Evolutionary conservation across 2,113 vertebrate species (phyloP).

Genomic region (Sporophila hypoxantha): DNA sequence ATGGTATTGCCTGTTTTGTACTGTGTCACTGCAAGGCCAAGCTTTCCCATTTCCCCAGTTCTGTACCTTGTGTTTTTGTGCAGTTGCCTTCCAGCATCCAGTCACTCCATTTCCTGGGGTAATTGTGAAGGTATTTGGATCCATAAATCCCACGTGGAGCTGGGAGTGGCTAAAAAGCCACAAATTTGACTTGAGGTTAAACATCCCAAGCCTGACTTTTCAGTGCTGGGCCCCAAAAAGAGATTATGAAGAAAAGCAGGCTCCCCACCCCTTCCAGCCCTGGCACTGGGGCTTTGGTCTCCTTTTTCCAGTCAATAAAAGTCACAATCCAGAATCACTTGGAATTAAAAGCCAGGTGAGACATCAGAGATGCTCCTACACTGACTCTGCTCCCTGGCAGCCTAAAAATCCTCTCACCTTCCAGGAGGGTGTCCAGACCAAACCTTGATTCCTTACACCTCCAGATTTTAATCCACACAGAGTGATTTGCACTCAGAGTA

Average conservation of each 20-base stretch:
- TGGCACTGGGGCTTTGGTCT: neutral
- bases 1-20: neutral
- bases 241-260: neutral
- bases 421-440: neutral
- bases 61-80: neutral
- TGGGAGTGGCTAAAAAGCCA: neutral
- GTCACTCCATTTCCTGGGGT: neutral
- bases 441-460: neutral
- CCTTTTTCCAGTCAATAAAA: neutral
- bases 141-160: neutral
- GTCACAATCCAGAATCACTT: neutral
- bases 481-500: neutral
- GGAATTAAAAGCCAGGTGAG: neutral
- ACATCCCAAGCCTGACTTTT: neutral
- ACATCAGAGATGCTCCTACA: neutral
- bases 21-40: neutral
- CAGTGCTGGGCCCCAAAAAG: neutral
- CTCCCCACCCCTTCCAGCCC: neutral
- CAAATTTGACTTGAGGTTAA: neutral
- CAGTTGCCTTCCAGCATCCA: neutral
- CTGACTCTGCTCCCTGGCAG: neutral
- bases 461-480: neutral
- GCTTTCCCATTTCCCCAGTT: neutral
- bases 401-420: neutral
- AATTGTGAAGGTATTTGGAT: neutral